Evolutionary conservation across 2,888 invertebrate genomes (phyloP).

Genomic region (Xylophagus ater): DNA sequence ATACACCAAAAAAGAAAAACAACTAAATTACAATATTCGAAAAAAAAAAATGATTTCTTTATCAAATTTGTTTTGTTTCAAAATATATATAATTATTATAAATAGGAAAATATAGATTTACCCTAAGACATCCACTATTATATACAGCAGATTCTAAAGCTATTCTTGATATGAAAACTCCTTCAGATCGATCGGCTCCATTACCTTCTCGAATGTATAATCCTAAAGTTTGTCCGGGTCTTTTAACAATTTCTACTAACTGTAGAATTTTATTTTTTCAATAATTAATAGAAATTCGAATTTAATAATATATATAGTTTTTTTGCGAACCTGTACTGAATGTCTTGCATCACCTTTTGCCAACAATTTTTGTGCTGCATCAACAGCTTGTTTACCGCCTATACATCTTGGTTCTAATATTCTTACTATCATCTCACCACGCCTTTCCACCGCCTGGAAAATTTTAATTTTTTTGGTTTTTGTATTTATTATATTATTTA

Average conservation of each 20-base stretch:
- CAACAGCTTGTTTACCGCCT: constrained; percentile 75
- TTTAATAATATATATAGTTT: no score
- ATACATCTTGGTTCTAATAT: constrained; percentile 80
- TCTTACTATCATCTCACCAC: constrained; percentile 91
- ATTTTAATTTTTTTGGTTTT: no score
- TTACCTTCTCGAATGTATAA: constrained; percentile 99
- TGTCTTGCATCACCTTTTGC: constrained; percentile 49
- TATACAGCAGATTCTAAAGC: constrained; percentile 94
- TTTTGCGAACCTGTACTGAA: constrained; percentile 55
- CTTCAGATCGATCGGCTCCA: constrained; percentile 87
- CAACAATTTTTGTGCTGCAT: constrained; percentile 79
- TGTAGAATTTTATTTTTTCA: constrained; percentile 32
- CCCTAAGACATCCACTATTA: constrained; percentile 90
- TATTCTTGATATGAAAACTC: constrained; percentile 93
- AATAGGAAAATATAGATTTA: no score
- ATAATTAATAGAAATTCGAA: neutral
- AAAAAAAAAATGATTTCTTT: no score
- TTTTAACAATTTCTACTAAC: constrained; percentile 96
- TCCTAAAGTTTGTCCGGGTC: constrained; percentile 96
- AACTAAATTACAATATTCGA: no score
- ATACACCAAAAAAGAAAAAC: no score
- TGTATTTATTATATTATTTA: no score
- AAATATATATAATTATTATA: no score
- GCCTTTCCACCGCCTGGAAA: constrained; percentile 68
- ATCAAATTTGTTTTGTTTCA: no score